Base-by-base conservation (phyloP, 2,797 vertebrate species). In the Microctenopoma steveboyesi region DNA sequence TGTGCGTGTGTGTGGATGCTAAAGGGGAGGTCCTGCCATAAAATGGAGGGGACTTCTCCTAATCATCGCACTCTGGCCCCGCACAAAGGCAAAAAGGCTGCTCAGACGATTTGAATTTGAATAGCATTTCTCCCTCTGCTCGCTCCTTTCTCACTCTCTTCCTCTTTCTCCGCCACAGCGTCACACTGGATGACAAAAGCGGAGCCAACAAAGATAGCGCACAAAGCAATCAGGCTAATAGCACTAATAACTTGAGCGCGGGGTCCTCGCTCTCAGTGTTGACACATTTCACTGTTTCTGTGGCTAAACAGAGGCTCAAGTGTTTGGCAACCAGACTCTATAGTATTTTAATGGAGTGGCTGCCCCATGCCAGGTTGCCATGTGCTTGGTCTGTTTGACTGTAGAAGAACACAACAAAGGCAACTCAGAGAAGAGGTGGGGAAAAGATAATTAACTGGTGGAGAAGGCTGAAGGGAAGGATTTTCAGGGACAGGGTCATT, bases 211-310 rank as follows among this genome's bases (percentile, higher is more conserved):
- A 94, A 93, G 91, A 90, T 87, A 69, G 87, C 59, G 22, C 69
- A 92, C 90, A 92, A 90, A 92, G 91, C 92, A 91, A 92, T 92
- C 88, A 84, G 89, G 82, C 91, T 94, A 94, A 95, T 94, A 86
- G 93, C 84, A 79, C 91, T 94, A 94, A 94, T 94, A 92, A 90
- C 90, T 92, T 84, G 93, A 93, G 90, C 87, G 85, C 68, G 84
- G 81, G 91, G 90, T 92, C 90, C 88, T 85, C 68, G 22, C 89
- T 84, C 82, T 79, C 81, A 35, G 3, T 93, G 91, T 94, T 93
- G 91, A 94, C 93, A 94, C 92, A 92, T 94, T 91, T 89, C 85
- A 81, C 69, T 88, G 89, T 93, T 92, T 90, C 89, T 89, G 87
- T 90, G 90, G 86, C 92, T 90, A 94, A 95, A 94, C 92, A 94